Conservation (phyloP, 2,113 vertebrate species). For the Laterallus jamaicensis region DNA sequence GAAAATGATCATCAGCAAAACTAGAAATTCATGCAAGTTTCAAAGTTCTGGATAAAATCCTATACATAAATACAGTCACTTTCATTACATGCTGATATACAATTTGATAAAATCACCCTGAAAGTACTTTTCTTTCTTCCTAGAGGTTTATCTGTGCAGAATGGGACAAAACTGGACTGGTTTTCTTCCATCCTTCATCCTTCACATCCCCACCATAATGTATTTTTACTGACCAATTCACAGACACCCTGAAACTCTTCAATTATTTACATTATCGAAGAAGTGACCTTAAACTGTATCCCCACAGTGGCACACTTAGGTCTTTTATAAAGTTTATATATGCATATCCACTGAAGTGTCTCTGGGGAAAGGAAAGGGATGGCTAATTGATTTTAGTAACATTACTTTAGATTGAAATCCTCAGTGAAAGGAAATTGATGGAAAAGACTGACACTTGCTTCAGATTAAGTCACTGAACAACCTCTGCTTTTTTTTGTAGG, state of each 20-base stretch:
- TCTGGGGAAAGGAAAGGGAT: not conserved
- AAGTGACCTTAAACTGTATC: not conserved
- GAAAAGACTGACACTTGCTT: not conserved
- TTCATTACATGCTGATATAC: not conserved
- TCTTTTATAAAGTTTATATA: not conserved
- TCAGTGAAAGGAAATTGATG: not conserved
- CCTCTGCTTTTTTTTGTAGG: not conserved
- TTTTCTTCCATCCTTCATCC: not conserved
- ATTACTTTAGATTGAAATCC: not conserved
- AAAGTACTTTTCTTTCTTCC: not conserved
- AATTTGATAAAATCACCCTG: not conserved
- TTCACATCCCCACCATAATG: not conserved
- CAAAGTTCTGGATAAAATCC: not conserved
- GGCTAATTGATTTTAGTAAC: not conserved
- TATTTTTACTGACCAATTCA: conserved; percentile 16
- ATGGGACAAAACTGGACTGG: not conserved
- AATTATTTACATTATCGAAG: not conserved
- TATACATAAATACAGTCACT: not conserved
- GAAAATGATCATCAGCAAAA: not conserved
- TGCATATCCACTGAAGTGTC: not conserved
- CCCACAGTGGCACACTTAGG: not conserved
- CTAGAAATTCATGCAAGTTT: not conserved
- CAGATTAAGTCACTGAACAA: not conserved
- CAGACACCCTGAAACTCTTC: not conserved
- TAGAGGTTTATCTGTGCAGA: not conserved